phyloP scores from a whole-genome alignment of 1,140 invertebrate genomes.

The Zelostemma sp. region DNA sequence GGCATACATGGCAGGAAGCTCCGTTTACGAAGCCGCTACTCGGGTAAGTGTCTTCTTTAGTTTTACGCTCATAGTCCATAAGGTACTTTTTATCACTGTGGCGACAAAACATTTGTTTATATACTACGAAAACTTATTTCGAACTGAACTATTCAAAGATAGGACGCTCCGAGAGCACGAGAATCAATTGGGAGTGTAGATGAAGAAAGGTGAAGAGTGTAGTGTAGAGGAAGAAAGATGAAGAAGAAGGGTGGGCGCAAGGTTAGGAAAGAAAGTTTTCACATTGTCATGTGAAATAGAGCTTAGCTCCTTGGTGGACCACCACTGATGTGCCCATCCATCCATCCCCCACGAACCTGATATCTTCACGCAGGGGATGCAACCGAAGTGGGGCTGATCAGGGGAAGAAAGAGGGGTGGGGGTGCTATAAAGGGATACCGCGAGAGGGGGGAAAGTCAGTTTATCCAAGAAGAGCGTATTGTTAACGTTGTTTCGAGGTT shows the following conservation, averaged over 20 bases:
- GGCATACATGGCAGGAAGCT: too few relatives aligned
- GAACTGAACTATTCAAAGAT: too few relatives aligned
- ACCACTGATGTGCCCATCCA: slow-evolving; percentile 27
- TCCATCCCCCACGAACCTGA: slow-evolving; percentile 50
- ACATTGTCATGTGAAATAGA: slow-evolving; percentile 54
- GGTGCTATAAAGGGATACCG: slow-evolving; percentile 64
- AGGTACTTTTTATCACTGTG: too few relatives aligned
- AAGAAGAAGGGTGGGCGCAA: slow-evolving; percentile 24
- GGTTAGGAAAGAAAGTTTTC: slow-evolving; percentile 55
- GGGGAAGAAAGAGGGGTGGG: slow-evolving; percentile 64
- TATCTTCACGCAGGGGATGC: slow-evolving; percentile 51
- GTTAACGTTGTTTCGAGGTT: slow-evolving; percentile 57
- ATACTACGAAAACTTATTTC: too few relatives aligned
- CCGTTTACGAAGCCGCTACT: not conserved
- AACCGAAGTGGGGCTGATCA: slow-evolving; percentile 49
- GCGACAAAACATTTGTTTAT: too few relatives aligned
- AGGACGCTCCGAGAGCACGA: too few relatives aligned
- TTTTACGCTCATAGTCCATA: too few relatives aligned
- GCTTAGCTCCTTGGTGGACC: slow-evolving; percentile 42
- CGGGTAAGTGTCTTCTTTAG: not conserved
- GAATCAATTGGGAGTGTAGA: too few relatives aligned
- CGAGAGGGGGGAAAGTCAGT: slow-evolving; percentile 70
- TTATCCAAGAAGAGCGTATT: slow-evolving; percentile 66
- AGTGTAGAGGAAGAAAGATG: too few relatives aligned
- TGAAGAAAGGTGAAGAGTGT: too few relatives aligned